phyloP scores from a whole-genome alignment of 2,888 invertebrate genomes.

The Fissipunctia ypsillon region DNA sequence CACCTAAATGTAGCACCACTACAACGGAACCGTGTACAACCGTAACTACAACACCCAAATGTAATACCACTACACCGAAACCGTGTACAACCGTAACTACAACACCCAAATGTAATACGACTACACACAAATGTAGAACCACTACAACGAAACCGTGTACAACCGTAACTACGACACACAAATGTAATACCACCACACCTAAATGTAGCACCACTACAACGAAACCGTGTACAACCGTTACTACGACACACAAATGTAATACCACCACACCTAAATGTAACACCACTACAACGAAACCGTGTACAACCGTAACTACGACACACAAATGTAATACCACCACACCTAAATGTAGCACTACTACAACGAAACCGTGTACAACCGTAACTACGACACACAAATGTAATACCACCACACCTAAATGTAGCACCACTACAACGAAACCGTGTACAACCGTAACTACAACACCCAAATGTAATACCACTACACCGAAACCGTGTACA shows the following conservation, averaged over 20 bases:
- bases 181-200: background rate
- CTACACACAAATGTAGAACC: no score
- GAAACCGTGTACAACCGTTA: no score
- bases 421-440: background rate
- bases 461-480: background rate
- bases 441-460: background rate
- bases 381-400: background rate
- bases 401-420: background rate
- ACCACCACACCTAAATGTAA: background rate
- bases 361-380: background rate
- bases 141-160: background rate
- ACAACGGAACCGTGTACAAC: background rate
- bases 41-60: background rate
- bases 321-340: no score
- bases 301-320: no score
- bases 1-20: no score
- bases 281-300: no score
- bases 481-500: background rate
- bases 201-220: background rate
- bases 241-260: background rate
- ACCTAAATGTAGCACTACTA: no score
- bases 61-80: background rate
- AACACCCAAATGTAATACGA: background rate
- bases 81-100: background rate
- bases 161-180: background rate